A percentile compares a stretch with the other conserved stretches of the same genome.
Conservation (phyloP, 2,888 invertebrate species). For the Andrena bucephala region DNA sequence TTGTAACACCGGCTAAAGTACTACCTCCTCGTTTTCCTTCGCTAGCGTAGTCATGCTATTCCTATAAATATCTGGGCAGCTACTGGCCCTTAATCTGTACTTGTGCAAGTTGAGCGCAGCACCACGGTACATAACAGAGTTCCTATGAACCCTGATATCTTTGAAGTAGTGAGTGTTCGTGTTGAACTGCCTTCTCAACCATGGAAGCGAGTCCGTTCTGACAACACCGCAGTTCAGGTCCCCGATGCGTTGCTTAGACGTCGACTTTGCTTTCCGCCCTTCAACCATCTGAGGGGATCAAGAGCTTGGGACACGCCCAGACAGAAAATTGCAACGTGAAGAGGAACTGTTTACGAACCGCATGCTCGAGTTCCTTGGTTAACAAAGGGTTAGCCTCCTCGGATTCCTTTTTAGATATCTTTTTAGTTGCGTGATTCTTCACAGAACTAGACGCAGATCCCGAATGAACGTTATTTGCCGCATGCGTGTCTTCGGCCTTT, state of each 20-base stretch:
- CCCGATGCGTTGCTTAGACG: conserved; percentile 76
- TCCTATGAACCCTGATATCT: conserved; percentile 90
- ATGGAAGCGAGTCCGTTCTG: conserved; percentile 84
- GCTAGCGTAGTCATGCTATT: conserved; percentile 95
- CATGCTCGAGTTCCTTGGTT: conserved; percentile 74
- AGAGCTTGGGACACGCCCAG: no score
- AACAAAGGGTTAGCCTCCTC: conserved; percentile 78
- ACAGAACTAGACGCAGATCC: conserved; percentile 71
- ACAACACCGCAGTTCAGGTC: conserved; percentile 74
- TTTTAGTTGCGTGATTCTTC: conserved; percentile 70
- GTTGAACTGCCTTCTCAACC: conserved; percentile 86
- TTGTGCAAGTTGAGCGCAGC: conserved; percentile 93
- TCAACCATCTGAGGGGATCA: conserved; percentile 71
- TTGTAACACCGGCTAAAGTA: conserved; percentile 43
- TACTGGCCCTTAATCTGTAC: conserved; percentile 93
- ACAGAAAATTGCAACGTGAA: background rate
- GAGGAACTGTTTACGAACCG: conserved; percentile 59
- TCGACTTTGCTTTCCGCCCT: conserved; percentile 74
- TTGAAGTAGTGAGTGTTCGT: conserved; percentile 90
- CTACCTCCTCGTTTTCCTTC: conserved; percentile 91
- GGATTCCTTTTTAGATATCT: conserved; percentile 78
- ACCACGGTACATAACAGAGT: conserved; percentile 94
- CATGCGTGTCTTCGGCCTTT: conserved; percentile 43
- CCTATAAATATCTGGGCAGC: conserved; percentile 96
- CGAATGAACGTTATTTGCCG: conserved; percentile 65